A percentile compares a stretch with the other conserved stretches of the same genome.
Conservation (phyloP, 2,797 vertebrate species). For the Acomys russatus region DNA sequence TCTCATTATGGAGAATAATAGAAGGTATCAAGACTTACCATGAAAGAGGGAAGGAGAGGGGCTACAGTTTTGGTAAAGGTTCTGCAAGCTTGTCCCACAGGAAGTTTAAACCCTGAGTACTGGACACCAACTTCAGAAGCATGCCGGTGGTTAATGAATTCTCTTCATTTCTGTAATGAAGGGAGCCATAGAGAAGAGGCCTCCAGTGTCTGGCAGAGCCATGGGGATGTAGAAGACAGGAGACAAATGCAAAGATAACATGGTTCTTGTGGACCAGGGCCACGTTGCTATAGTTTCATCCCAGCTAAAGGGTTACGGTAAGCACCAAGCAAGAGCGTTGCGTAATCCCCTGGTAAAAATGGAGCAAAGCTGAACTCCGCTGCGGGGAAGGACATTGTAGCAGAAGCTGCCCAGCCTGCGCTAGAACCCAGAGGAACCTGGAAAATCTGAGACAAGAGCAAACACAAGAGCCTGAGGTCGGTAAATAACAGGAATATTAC, state of each 20-base stretch:
- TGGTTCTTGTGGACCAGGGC: background rate
- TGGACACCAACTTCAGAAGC: background rate
- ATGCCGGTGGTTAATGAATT: slow-evolving; percentile 39
- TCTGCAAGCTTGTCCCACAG: background rate
- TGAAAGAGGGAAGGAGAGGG: slow-evolving; percentile 36
- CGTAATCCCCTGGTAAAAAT: background rate
- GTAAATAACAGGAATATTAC: background rate
- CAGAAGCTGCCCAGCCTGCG: background rate
- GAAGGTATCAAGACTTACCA: background rate
- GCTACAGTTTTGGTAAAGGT: slow-evolving; percentile 6
- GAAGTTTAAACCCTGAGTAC: slow-evolving; percentile 10
- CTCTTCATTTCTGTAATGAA: slow-evolving; percentile 27
- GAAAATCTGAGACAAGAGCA: background rate
- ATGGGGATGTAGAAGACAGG: background rate
- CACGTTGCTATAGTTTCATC: slow-evolving; percentile 52
- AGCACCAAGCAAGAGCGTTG: background rate
- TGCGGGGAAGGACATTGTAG: background rate
- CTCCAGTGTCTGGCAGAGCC: background rate
- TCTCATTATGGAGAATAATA: slow-evolving; percentile 54
- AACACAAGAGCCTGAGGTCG: background rate
- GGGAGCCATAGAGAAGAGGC: background rate
- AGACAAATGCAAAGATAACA: slow-evolving; percentile 45
- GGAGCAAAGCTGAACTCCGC: background rate
- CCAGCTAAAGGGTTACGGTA: slow-evolving; percentile 25
- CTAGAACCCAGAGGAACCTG: background rate